Conservation (phyloP, 2,888 invertebrate species). For the Petrolisthes manimaculis region DNA sequence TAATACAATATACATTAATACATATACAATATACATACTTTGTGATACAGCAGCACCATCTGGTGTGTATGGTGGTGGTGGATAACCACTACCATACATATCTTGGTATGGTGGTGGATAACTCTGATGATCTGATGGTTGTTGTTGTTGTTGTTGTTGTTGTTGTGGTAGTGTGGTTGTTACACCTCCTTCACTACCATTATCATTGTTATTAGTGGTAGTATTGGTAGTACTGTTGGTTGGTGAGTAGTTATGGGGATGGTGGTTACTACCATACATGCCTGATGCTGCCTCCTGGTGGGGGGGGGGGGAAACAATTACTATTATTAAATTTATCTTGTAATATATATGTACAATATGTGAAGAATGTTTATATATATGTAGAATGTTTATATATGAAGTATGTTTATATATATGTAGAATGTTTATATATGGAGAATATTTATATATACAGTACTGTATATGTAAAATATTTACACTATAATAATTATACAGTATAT, state of each 20-base stretch:
- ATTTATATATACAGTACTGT: too few species aligned
- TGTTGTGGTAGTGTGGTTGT: too few species aligned
- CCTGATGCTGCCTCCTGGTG: slow-evolving; percentile 24
- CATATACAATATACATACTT: too few species aligned
- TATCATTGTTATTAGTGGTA: too few species aligned
- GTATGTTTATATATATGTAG: neutral
- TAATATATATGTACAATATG: neutral
- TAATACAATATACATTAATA: too few species aligned
- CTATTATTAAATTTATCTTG: too few species aligned
- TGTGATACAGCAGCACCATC: slow-evolving; percentile 53
- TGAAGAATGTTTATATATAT: neutral
- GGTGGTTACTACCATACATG: slow-evolving; percentile 38
- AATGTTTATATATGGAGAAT: neutral
- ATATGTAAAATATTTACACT: too few species aligned
- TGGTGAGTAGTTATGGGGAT: slow-evolving; percentile 52
- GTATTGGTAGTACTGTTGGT: slow-evolving; percentile 38
- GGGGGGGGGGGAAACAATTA: too few species aligned
- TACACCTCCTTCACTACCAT: too few species aligned
- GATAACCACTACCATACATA: slow-evolving; percentile 50
- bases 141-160: too few species aligned
- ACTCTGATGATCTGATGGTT: slow-evolving; percentile 17
- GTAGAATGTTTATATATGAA: neutral
- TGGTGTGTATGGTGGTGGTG: slow-evolving; percentile 57
- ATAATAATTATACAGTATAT: too few species aligned
- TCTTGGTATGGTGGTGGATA: slow-evolving; percentile 56